These are phyloP conservation scores for Apoda limacodes DNA, from an alignment of 2,888 invertebrate genomes.

Conservation along the genomic window DNA sequence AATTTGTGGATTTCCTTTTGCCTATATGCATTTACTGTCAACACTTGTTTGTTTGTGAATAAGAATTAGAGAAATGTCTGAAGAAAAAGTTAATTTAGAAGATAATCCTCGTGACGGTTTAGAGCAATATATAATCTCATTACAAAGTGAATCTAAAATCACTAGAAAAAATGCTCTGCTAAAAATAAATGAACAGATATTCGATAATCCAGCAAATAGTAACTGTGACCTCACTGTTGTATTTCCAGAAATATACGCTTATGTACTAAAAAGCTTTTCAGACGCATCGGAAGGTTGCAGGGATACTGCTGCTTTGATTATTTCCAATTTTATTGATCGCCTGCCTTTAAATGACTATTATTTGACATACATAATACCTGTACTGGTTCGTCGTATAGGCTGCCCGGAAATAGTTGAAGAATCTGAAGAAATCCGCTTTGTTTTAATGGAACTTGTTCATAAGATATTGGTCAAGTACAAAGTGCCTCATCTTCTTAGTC, in stretches of 20 bases:
- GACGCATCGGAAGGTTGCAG: constrained; percentile 75
- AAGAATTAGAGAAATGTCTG: constrained; percentile 30
- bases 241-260: constrained; percentile 50
- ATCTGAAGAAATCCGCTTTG: constrained; percentile 84
- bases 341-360: constrained; percentile 78
- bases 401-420: constrained; percentile 76
- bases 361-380: constrained; percentile 80
- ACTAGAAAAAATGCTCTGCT: constrained; percentile 66
- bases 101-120: constrained; percentile 42
- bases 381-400: constrained; percentile 81
- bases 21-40: no score
- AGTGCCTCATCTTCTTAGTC: constrained; percentile 67
- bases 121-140: constrained; percentile 40
- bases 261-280: constrained; percentile 49
- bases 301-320: constrained; percentile 66
- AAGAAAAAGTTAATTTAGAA: constrained; percentile 30
- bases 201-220: constrained; percentile 40
- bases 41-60: no score
- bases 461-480: constrained; percentile 75
- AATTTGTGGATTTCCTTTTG: neutral
- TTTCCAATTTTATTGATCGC: constrained; percentile 65
- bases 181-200: constrained; percentile 63
- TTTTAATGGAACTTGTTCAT: constrained; percentile 74
- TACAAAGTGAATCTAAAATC: constrained; percentile 73
- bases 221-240: constrained; percentile 42